Evolutionary conservation across 2,113 vertebrate species (phyloP).

Genomic region (Brachyistius frenatus): DNA sequence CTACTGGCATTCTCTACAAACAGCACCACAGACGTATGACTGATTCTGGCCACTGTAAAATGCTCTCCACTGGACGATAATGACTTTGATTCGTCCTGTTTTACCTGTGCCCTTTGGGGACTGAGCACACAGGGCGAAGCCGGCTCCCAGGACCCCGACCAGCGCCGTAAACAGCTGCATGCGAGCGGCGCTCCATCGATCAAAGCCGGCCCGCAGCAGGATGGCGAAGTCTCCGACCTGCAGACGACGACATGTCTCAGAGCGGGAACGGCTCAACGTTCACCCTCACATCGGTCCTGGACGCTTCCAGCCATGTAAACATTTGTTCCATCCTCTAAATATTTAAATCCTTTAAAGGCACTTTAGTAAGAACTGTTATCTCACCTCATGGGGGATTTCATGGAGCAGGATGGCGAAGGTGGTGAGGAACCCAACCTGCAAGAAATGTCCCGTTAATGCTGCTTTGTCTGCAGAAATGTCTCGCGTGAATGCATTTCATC

Average conservation of each 20-base stretch:
- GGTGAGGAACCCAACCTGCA: conserved; percentile 94
- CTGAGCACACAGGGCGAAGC: conserved; percentile 93
- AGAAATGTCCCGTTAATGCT: conserved; percentile 33
- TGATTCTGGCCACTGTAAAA: background rate
- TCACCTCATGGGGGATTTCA: conserved; percentile 98
- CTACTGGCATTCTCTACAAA: conserved; percentile 87
- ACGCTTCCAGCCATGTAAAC: background rate
- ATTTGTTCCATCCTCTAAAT: background rate
- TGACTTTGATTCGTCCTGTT: background rate
- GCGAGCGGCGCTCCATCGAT: conserved; percentile 96
- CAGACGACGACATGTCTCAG: conserved; percentile 23
- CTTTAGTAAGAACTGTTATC: conserved; percentile 42
- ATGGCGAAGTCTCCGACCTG: conserved; percentile 99
- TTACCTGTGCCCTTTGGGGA: conserved; percentile 94
- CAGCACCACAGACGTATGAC: background rate
- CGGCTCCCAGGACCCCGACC: conserved; percentile 92
- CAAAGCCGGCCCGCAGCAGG: conserved; percentile 96
- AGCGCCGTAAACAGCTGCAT: conserved; percentile 96
- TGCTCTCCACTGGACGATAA: background rate
- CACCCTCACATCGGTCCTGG: background rate
- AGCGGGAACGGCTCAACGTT: conserved; percentile 3
- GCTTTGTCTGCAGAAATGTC: conserved; percentile 10
- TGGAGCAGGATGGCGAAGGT: conserved; percentile 97
- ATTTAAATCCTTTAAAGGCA: background rate
- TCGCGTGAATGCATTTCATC: no score